Base-by-base conservation (phyloP, 2,113 vertebrate genomes). In the Cinclus mexicanus region DNA sequence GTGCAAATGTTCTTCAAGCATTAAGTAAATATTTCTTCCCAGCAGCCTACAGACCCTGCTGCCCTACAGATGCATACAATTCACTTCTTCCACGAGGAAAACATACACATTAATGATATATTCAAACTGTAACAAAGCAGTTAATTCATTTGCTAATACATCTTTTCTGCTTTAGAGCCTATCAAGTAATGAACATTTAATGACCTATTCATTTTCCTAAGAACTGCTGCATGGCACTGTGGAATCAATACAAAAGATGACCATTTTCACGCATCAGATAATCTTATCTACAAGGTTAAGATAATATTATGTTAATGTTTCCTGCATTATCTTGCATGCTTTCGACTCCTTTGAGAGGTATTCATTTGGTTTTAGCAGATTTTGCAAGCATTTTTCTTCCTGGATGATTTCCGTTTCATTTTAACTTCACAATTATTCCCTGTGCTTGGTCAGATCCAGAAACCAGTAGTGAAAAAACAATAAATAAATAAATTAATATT, bases 241-340 rank as follows among this genome's bases (percentile, higher is more conserved):
- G 61, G 67, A 97, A 96, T 96, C 95, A 95, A 96, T 95, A 97
- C 93, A 95, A 97, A 96, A 96, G 94, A 94, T 97, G 96, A 95
- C 94, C 97, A 95, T 96, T 96, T 96, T 96, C 92, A 94, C 80
- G 77, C 95, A 97, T 97, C 94, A 96, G 94, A 96, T 96, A 97
- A 95, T 95, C 89, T 97, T 97, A 97, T 97, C 96, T 97, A 95
- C 91, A 95, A 96, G 94, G 95, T 97, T 96, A 97, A 96, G 94
- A 96, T 94, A 96, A 97, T 95, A 92, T 88, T 96, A 96, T 95
- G 94, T 95, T 97, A 97, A 97, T 97, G 78, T 95, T 95, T 84
- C 90, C 95, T 94, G 94, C 68, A 82, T 94, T 96, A 96, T 90
- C 95, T 93, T 86, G 75, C 75, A 83, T 86, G 77, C 69, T 91